Base-by-base conservation (phyloP, 2,888 invertebrate species). In the Matsumyia berberina region DNA sequence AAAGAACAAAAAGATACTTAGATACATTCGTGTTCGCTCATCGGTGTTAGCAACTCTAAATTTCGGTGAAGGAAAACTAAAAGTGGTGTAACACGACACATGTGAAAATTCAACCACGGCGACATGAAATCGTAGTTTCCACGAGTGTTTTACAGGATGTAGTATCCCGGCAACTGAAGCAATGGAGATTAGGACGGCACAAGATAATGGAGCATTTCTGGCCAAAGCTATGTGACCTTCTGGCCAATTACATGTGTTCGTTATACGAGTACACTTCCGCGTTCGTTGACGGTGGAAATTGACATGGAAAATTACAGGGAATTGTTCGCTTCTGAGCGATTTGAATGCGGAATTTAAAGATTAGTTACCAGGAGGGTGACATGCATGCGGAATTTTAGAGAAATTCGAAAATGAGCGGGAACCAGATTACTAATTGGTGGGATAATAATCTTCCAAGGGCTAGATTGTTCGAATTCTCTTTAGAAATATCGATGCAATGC, bases 221-320 rank as follows among this genome's bases (percentile, higher is more conserved):
- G 69, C 58, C 58, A 31, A 66, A 42, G 15, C 58, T 60, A 33
- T 73, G 60, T 62, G 49, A 35, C 66, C 79, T 79, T 73, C 66
- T 73, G 72, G 66, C 42, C 76, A 76, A 81, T 81, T 81, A 81
- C 81, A 76, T 55, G 70, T 76, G 66, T 77, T 62, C 37, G 15
- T 44, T 55, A 57, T 55, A 46, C 55, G 11, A n/a, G n/a, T n/a
- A n/a, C n/a, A n/a, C n/a, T n/a, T n/a, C 37, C 24, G 44, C n/a
- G 11, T 55, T 33, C 9, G 19, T 58, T 58, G 64, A n/a, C 9
- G 19, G 11, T 51, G 11, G 60, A 31, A 19, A 12, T 60, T 35
- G 58, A 37, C 46, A 57, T 24, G 11, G 70, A 58, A 58, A 58
- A 49, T 49, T 12, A 51, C 37, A 58, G 4, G 58, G 8, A 35